Evolutionary conservation across 2,113 vertebrate species (phyloP).

Genomic region (Ptyas mucosa): DNA sequence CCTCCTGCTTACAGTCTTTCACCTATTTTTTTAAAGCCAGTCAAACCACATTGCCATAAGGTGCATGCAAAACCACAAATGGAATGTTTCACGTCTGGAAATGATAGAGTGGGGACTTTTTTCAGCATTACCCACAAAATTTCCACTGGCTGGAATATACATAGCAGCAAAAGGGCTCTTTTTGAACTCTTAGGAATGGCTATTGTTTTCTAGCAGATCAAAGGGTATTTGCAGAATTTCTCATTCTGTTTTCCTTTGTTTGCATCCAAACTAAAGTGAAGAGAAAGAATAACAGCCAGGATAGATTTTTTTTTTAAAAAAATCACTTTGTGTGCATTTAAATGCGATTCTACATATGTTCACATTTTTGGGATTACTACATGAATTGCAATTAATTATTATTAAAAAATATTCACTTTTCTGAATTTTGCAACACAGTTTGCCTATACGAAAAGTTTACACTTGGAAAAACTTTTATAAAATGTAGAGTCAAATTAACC

Average conservation of each 20-base stretch:
- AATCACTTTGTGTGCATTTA: not conserved
- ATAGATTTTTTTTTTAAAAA: not conserved
- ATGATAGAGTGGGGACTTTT: not conserved
- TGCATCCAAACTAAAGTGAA: not conserved
- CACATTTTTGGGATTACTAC: not conserved
- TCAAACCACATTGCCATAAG: not conserved
- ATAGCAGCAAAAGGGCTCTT: not conserved
- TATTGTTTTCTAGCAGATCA: not conserved
- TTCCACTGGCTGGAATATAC: not conserved
- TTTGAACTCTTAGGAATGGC: not conserved
- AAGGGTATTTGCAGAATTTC: not conserved
- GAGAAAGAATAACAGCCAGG: not conserved
- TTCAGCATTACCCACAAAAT: not conserved
- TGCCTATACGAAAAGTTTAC: not conserved
- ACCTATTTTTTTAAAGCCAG: slow-evolving; percentile 12
- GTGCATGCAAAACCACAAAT: not conserved
- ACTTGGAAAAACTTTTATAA: not conserved
- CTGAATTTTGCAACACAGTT: not conserved
- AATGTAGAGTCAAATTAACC: not conserved
- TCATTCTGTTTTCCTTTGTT: not conserved
- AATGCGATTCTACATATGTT: not conserved
- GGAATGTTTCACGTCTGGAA: not conserved
- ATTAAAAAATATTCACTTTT: not conserved
- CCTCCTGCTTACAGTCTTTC: not conserved
- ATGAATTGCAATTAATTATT: not conserved